These are phyloP conservation scores for Tetranychus truncatus DNA, from an alignment of 2,888 invertebrate genomes.

Conservation along the genomic window DNA sequence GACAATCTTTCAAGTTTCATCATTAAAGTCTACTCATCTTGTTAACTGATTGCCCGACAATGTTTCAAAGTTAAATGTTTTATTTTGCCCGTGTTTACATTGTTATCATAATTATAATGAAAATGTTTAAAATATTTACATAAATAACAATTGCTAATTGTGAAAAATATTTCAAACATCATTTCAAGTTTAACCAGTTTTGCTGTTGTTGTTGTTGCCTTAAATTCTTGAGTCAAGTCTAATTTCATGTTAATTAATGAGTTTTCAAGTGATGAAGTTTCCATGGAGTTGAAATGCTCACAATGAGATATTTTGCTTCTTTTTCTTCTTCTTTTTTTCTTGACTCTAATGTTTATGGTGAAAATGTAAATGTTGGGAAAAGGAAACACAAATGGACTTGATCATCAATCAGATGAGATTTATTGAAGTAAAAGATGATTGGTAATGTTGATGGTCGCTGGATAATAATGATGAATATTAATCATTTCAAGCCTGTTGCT, in stretches of 20 bases:
- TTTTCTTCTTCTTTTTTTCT: too few relatives aligned
- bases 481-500: not conserved
- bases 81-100: not conserved
- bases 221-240: not conserved
- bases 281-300: too few relatives aligned
- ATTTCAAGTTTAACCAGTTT: not conserved
- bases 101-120: not conserved
- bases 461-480: not conserved
- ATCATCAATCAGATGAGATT: slow-evolving; percentile 1
- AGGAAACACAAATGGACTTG: not conserved
- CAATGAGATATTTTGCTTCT: too few relatives aligned
- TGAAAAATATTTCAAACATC: not conserved
- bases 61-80: not conserved
- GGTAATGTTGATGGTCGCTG: not conserved
- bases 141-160: not conserved
- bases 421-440: not conserved
- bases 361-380: too few relatives aligned
- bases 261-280: too few relatives aligned
- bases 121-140: not conserved
- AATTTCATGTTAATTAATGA: too few relatives aligned
- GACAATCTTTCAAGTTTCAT: not conserved
- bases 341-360: too few relatives aligned
- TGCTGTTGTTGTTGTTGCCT: too few relatives aligned
- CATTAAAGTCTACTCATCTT: not conserved
- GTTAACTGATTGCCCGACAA: not conserved